Evolutionary conservation across 2,113 vertebrate species (phyloP), one percentile per base, ranked within the genome.

Genomic region (Camelus bactrianus): DNA sequence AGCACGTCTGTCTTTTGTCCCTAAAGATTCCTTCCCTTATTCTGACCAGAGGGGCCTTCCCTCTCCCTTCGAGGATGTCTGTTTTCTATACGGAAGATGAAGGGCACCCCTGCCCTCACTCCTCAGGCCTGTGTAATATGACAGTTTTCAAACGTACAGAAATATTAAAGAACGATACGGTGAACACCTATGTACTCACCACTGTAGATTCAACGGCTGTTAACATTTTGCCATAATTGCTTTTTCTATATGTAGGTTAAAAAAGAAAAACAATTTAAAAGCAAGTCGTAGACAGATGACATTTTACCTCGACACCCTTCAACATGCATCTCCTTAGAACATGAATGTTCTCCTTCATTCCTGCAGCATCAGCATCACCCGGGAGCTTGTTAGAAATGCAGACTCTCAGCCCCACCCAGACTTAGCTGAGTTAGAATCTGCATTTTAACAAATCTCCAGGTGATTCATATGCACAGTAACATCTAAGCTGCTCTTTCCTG

Each of bases 361-460:
- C 62, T 14, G 8, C 3, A 28, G 35, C 20, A 4, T 20, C 52
- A 65, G 35, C 24, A 0, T 48, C 50, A 16, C 52, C n/a, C 32
- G 58, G 30, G 14, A 48, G 16, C 72, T 35, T 20, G n/a, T 76
- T 58, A 76, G 64, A 89, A 91, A 80, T 4, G 5, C 58, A 46
- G 58, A 38, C 14, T 35, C 85, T 69, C 48, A 65, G 48, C 60
- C 42, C 17, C 26, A 32, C 3, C 65, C 85, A 94, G 91, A 58
- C 70, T 58, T 4, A 75, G 10, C 28, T 35, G 62, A 91, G 46
- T 77, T 69, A 94, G 86, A 77, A 30, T 86, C 72, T 79, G 60
- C 20, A 73, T 94, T 87, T 82, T 72, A 89, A 80, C 10, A 62
- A 50, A 35, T 50, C 62, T 93, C 62, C 46, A 22, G 38, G 60